Percentiles rank a stretch among this genome's conserved stretches.
Conservation (phyloP, 1,140 invertebrate species). For the Melipona quadrifasciata region DNA sequence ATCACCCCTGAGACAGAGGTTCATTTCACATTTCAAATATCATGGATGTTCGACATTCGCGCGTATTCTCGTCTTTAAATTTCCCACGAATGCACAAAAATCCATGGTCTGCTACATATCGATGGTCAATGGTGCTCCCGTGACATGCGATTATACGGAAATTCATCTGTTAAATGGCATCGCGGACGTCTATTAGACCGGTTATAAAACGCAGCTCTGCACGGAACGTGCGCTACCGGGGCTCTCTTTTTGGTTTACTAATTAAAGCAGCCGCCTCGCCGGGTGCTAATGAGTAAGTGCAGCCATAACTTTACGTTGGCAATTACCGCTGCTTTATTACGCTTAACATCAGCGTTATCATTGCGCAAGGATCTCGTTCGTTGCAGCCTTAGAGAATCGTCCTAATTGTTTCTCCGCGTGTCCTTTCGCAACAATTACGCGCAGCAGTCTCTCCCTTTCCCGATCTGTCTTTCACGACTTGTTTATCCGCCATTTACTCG, state of each 20-base stretch:
- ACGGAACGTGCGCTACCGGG: conserved; percentile 59
- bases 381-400: conserved; percentile 37
- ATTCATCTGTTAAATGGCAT: conserved; percentile 61
- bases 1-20: no score
- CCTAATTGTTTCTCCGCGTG: conserved; percentile 23
- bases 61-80: no score
- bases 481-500: background rate
- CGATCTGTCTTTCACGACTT: background rate
- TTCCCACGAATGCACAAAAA: no score
- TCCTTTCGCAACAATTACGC: conserved; percentile 30
- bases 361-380: conserved; percentile 54
- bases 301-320: conserved; percentile 67
- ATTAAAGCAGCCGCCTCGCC: conserved; percentile 66
- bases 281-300: conserved; percentile 71
- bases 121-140: background rate
- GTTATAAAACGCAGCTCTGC: conserved; percentile 48
- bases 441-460: background rate
- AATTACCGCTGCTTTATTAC: conserved; percentile 74
- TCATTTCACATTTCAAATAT: no score
- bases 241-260: conserved; percentile 62
- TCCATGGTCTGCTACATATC: no score
- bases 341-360: conserved; percentile 66
- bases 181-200: conserved; percentile 54
- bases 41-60: no score
- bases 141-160: conserved; percentile 50